These are phyloP conservation scores for Brachirus orientalis DNA, from an alignment of 2,113 vertebrate species.

Conservation along the genomic window DNA sequence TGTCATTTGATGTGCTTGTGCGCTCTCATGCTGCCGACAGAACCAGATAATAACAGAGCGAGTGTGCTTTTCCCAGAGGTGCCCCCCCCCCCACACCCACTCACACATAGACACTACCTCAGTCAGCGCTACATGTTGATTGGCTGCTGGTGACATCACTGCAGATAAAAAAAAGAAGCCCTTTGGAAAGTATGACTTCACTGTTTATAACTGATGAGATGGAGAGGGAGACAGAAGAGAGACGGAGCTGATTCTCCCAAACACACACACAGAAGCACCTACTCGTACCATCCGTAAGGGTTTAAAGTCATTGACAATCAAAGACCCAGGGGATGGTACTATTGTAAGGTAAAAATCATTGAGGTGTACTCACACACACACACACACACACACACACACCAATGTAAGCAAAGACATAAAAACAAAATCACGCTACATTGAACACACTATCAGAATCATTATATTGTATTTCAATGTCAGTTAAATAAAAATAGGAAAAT, in stretches of 20 bases:
- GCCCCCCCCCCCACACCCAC: conserved; percentile 33
- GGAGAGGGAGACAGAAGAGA: conserved; percentile 43
- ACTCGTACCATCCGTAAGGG: conserved; percentile 41
- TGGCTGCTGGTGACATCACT: conserved; percentile 86
- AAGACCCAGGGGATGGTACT: conserved; percentile 73
- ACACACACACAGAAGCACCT: background rate
- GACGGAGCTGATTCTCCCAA: background rate
- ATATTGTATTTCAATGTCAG: background rate
- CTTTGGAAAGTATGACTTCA: conserved; percentile 84
- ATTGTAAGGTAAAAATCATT: conserved; percentile 48
- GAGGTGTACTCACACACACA: conserved; percentile 27
- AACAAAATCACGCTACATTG: background rate
- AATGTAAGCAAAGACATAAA: conserved; percentile 6
- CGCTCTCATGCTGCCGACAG: conserved; percentile 30
- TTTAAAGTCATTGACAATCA: conserved; percentile 75
- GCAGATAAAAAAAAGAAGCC: conserved; percentile 72
- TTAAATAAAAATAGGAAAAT: conserved; percentile 2
- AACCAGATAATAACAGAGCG: conserved; percentile 69
- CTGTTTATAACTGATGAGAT: conserved; percentile 74
- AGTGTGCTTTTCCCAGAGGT: conserved; percentile 64
- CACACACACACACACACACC: conserved; percentile 7
- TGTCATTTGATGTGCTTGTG: conserved; percentile 28
- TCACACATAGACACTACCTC: conserved; percentile 36
- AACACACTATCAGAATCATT: background rate
- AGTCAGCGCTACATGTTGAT: conserved; percentile 76